These are phyloP conservation scores for Galaxea fascicularis DNA, from an alignment of 92 coral and sea anemone genomes.

Conservation along the genomic window DNA sequence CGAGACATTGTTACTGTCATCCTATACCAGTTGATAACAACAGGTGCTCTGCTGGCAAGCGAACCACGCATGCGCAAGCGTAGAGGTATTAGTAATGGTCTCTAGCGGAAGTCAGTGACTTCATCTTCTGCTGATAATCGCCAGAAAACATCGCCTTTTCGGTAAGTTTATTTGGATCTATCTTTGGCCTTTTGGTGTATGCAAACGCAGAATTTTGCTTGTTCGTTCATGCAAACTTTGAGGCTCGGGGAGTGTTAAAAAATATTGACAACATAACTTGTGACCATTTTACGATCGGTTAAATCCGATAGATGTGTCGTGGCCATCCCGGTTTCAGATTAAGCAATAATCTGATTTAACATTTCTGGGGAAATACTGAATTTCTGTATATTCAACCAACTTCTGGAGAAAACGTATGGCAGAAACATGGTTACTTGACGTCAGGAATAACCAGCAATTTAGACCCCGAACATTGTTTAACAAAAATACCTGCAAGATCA, in stretches of 20 bases:
- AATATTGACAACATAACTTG: slow-evolving; percentile 12
- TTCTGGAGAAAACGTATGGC: not conserved
- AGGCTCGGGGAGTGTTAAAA: not conserved
- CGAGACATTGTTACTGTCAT: slow-evolving; percentile 37
- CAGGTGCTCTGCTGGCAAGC: slow-evolving; percentile 22
- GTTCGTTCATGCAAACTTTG: slow-evolving; percentile 9
- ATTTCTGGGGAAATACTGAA: not conserved
- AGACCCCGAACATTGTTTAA: slow-evolving; percentile 2
- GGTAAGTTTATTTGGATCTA: slow-evolving; percentile 14
- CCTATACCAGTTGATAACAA: slow-evolving; percentile 23
- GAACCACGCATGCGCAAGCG: slow-evolving; percentile 22
- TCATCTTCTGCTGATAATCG: slow-evolving; percentile 26
- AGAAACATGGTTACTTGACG: no score
- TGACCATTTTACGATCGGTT: not conserved
- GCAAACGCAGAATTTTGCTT: not conserved
- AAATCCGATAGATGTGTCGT: not conserved
- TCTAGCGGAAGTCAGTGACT: slow-evolving; percentile 41
- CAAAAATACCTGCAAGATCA: slow-evolving; percentile 15
- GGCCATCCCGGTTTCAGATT: not conserved
- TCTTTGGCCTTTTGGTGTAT: not conserved
- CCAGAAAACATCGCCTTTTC: not conserved
- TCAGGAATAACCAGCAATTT: not conserved
- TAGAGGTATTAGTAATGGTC: slow-evolving; percentile 36
- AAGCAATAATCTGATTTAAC: no score
- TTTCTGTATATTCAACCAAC: not conserved